Evolutionary conservation across 2,888 invertebrate genomes (phyloP), one percentile per base, ranked within the genome.

Genomic region (Seira ritae): DNA sequence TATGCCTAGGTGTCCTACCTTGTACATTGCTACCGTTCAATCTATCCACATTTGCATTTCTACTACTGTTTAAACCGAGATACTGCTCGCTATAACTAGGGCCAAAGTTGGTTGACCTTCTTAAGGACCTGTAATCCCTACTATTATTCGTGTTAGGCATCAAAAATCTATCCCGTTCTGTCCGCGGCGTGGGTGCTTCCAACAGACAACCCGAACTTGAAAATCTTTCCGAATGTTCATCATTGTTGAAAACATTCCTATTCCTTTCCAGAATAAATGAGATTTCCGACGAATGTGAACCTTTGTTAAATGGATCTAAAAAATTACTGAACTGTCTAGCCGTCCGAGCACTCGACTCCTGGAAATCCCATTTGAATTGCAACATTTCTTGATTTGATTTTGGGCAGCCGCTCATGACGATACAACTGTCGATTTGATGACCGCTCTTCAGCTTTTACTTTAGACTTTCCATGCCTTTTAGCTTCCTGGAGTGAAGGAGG

Each of bases 291-390:
- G 74, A 69, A 1, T 31, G 20, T n/a, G 74, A 55, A 6, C 31
- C 55, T 37, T n/a, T 42, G 3, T 68, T 55, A 15, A 55, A 42
- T 1, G 62, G 55, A 10, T 66, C 67, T 10, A 37, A 66, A 22
- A 37, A 15, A 19, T 79, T 46, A 10, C 37, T 68, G 19, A 23
- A 10, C 6, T n/a, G 67, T 31, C 73, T 42, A 31, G 22, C 62
- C 20, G 71, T 23, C 20, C 68, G 66, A 20, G 65, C 74, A 37
- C 76, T 79, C 19, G 83, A n/a, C 81, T 17, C 78, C 78, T 23
- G 84, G 84, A 71, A 78, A 69, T 1, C 86, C 86, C 86, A 86
- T 86, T 72, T 86, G 86, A 77, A 85, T 86, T 3, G 84, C 80
- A 22, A 75, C 80, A 75, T 79, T 83, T 69, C 87, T 62, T 24